Conservation (phyloP, 2,113 vertebrate species). For the Megalops atlanticus region DNA sequence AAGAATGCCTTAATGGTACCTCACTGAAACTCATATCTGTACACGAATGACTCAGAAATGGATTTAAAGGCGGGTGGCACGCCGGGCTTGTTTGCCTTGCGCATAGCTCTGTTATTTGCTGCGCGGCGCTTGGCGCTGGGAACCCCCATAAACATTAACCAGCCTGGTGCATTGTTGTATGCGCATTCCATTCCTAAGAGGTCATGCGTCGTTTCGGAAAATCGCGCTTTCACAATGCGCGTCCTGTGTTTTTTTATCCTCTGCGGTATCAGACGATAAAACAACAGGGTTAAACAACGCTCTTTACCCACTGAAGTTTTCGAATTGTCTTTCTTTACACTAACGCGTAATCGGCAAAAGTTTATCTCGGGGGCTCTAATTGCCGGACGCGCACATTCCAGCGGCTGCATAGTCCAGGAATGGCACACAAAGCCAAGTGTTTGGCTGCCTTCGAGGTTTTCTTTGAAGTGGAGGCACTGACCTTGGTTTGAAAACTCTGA, state of each 20-base stretch:
- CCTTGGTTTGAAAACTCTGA: neutral
- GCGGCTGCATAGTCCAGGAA: neutral
- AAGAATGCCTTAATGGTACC: too few species aligned
- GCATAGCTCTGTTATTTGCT: conserved; percentile 59
- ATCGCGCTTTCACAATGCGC: conserved; percentile 43
- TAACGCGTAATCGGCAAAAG: neutral
- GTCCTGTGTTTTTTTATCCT: conserved; percentile 46
- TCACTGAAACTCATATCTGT: too few species aligned
- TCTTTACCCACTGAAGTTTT: too few species aligned
- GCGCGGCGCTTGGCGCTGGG: conserved; percentile 41
- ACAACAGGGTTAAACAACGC: conserved; percentile 21
- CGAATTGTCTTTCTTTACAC: neutral
- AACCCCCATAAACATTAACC: conserved; percentile 68
- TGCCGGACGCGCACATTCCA: neutral
- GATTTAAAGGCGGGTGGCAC: conserved; percentile 1
- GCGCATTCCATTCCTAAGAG: conserved; percentile 61
- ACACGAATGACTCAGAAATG: too few species aligned
- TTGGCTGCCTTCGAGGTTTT: neutral
- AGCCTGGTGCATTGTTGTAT: conserved; percentile 43
- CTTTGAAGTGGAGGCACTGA: neutral
- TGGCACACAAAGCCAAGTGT: neutral
- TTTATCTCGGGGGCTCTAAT: neutral
- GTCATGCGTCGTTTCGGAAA: conserved; percentile 44
- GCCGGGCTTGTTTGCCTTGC: conserved; percentile 47
- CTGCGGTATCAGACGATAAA: conserved; percentile 42